A percentile compares a stretch with the other conserved stretches of the same genome.
phyloP scores from a whole-genome alignment of 1,140 invertebrate species.

The Lepidurus packardi region DNA sequence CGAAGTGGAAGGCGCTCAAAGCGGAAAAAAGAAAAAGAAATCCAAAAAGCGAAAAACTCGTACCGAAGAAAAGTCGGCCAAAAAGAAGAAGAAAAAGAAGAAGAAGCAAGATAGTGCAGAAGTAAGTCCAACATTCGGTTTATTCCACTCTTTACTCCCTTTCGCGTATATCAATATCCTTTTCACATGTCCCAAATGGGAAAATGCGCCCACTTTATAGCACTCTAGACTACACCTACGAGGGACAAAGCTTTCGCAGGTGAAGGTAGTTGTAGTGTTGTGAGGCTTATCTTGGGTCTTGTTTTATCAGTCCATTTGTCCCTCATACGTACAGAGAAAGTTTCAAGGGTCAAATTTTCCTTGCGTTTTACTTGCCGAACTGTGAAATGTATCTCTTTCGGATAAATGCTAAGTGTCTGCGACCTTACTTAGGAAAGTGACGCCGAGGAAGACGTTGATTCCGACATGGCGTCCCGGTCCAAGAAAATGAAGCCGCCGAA shows the following conservation, averaged over 20 bases:
- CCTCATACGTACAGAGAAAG: constrained; percentile 25
- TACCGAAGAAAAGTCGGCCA: constrained; percentile 80
- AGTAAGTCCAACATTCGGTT: constrained; percentile 48
- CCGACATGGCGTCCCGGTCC: constrained; percentile 51
- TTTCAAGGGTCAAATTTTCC: constrained; percentile 32
- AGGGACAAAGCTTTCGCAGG: not conserved
- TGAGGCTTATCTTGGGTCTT: constrained; percentile 29
- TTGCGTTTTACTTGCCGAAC: constrained; percentile 30
- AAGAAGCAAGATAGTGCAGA: constrained; percentile 79
- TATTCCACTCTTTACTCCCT: constrained; percentile 23
- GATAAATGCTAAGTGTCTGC: constrained; percentile 25
- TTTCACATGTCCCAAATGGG: not conserved
- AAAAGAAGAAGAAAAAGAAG: constrained; percentile 88
- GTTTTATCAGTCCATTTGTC: not conserved
- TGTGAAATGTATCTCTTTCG: constrained; percentile 25
- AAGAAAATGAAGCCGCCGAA: constrained; percentile 40
- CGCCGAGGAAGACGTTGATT: constrained; percentile 60
- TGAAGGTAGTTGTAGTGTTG: not conserved
- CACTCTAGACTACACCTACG: not conserved
- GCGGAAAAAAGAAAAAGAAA: constrained; percentile 64
- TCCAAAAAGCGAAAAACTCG: constrained; percentile 83
- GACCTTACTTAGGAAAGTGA: constrained; percentile 63
- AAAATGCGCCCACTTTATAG: not conserved
- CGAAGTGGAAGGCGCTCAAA: constrained; percentile 35
- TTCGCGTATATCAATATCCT: constrained; percentile 28